A percentile compares a stretch with the other conserved stretches of the same genome.
phyloP scores from a whole-genome alignment of 2,113 vertebrate genomes.

The Spea bombifrons region DNA sequence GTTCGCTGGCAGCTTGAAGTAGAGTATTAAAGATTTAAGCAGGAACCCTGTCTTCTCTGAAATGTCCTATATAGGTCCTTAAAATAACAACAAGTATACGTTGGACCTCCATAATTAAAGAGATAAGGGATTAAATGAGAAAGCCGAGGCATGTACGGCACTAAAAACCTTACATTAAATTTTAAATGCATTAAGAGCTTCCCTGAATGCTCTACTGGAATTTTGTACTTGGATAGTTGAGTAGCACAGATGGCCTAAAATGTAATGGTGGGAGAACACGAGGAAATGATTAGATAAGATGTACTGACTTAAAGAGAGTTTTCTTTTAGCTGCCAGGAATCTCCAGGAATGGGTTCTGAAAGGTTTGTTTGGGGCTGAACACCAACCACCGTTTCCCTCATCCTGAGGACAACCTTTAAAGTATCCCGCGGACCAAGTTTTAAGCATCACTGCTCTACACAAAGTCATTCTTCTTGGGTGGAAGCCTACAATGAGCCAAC shows the following conservation, averaged over 20 bases:
- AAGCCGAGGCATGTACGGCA: conserved; percentile 9
- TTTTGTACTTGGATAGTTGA: conserved; percentile 14
- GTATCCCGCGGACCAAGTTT: too few relatives aligned
- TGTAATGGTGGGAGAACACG: not conserved
- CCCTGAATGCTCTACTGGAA: conserved; percentile 3
- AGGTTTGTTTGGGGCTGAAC: too few relatives aligned
- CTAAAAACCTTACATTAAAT: conserved; percentile 18
- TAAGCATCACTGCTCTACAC: too few relatives aligned
- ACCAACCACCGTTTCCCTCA: too few relatives aligned
- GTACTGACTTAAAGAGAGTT: too few relatives aligned
- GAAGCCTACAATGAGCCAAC: too few relatives aligned
- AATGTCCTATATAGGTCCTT: conserved; percentile 5
- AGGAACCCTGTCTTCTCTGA: not conserved
- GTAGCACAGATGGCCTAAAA: conserved; percentile 27
- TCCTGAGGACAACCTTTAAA: too few relatives aligned
- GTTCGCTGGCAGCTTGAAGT: conserved; percentile 9
- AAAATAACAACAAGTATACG: conserved; percentile 3
- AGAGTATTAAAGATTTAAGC: conserved; percentile 30
- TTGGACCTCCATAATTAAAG: conserved; percentile 28
- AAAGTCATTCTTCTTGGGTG: too few relatives aligned
- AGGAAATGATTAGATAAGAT: not conserved
- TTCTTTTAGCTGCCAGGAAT: too few relatives aligned
- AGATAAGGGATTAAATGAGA: conserved; percentile 25
- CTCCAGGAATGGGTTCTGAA: too few relatives aligned
- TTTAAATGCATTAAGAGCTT: conserved; percentile 31